Percentiles rank a stretch among this genome's conserved stretches.
Conservation (phyloP, 2,797 vertebrate genomes). For the Acipenser transmontanus region DNA sequence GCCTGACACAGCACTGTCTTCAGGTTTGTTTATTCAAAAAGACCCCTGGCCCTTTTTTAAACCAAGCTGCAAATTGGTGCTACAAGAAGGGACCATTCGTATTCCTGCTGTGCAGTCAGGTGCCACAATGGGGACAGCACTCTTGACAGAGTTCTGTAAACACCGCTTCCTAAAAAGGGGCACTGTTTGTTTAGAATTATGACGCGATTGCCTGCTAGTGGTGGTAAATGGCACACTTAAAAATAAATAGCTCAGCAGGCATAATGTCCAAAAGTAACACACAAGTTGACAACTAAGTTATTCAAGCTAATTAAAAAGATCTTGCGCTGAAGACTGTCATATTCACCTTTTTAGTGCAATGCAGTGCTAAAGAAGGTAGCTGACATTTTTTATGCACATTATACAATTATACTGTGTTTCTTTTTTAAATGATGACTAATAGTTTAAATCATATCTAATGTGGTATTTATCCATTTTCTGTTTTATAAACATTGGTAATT, state of each 20-base stretch:
- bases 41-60: slow-evolving; percentile 29
- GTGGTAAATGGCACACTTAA: slow-evolving; percentile 3
- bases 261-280: background rate
- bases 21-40: slow-evolving; percentile 27
- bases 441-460: background rate
- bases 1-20: slow-evolving; percentile 32
- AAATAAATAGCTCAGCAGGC: background rate
- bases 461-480: background rate
- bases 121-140: slow-evolving; percentile 16
- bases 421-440: background rate
- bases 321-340: background rate
- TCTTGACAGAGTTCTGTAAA: slow-evolving; percentile 28
- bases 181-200: slow-evolving; percentile 25
- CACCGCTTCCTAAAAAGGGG: slow-evolving; percentile 20
- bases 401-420: background rate
- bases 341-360: background rate
- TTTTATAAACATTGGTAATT: background rate
- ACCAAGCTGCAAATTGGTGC: slow-evolving; percentile 21
- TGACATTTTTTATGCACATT: background rate
- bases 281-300: slow-evolving; percentile 7
- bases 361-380: background rate
- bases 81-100: slow-evolving; percentile 20
- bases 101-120: slow-evolving; percentile 19
- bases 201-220: slow-evolving; percentile 22
- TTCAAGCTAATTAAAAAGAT: background rate